Conservation (phyloP, 2,797 vertebrate species). For the Gymnocypris eckloni region DNA sequence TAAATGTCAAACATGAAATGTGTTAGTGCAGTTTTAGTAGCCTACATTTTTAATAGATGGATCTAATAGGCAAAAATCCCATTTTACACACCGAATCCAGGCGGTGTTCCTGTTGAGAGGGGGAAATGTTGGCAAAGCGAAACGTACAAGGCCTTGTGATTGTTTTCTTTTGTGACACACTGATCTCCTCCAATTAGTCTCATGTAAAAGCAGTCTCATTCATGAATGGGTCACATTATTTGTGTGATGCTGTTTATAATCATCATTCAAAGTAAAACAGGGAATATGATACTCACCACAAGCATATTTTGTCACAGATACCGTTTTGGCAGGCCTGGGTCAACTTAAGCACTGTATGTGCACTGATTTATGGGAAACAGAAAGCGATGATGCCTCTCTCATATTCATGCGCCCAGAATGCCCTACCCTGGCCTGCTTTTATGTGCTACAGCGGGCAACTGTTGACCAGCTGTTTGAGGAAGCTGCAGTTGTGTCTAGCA, state of each 20-base stretch:
- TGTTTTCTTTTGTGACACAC: slow-evolving; percentile 47
- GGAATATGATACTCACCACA: slow-evolving; percentile 14
- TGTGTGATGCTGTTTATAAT: slow-evolving; percentile 55
- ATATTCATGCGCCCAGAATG: slow-evolving; percentile 48
- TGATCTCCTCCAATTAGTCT: slow-evolving; percentile 26
- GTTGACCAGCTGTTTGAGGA: slow-evolving; percentile 75
- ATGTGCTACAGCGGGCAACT: slow-evolving; percentile 76
- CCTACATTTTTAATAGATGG: slow-evolving; percentile 50
- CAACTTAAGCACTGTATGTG: slow-evolving; percentile 63
- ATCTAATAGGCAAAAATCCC: slow-evolving; percentile 43
- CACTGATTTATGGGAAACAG: slow-evolving; percentile 74
- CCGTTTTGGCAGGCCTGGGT: slow-evolving; percentile 60
- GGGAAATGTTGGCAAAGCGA: slow-evolving; percentile 45
- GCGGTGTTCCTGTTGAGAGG: slow-evolving; percentile 8
- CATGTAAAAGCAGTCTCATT: slow-evolving; percentile 36
- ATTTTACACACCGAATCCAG: slow-evolving; percentile 28
- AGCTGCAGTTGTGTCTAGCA: slow-evolving; percentile 66
- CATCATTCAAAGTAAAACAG: slow-evolving; percentile 38
- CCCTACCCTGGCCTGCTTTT: slow-evolving; percentile 71
- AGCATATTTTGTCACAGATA: slow-evolving; percentile 47
- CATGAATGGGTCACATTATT: slow-evolving; percentile 46
- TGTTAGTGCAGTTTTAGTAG: slow-evolving; percentile 61
- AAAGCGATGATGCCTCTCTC: slow-evolving; percentile 68
- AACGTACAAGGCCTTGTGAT: slow-evolving; percentile 16
- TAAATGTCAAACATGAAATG: slow-evolving; percentile 69